phyloP scores from a whole-genome alignment of 2,888 invertebrate species.

The Aromia moschata region DNA sequence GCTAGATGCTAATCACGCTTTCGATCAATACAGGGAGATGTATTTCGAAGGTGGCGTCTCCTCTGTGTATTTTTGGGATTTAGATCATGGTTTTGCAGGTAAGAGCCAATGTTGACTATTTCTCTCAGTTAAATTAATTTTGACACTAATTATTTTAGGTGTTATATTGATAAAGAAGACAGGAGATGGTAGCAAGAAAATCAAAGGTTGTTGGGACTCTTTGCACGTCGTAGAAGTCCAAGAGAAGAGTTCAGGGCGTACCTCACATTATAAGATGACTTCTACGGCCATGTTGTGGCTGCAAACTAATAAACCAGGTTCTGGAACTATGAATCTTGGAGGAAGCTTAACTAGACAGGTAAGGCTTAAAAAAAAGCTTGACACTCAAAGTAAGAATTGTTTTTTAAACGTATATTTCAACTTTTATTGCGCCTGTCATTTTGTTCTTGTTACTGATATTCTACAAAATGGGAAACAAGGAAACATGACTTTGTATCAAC shows the following conservation, averaged over 20 bases:
- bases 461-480: no score
- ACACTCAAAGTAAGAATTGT: no score
- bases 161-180: constrained; percentile 99
- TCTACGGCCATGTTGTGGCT: constrained; percentile 99
- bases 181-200: constrained; percentile 97
- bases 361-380: no score
- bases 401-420: no score
- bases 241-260: constrained; percentile 92
- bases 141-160: constrained; percentile 68
- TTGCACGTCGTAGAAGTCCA: constrained; percentile 99
- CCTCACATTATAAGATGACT: constrained; percentile 97
- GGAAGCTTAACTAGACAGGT: constrained; percentile 98
- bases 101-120: neutral
- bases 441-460: no score
- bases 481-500: no score
- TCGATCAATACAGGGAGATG: constrained; percentile 98
- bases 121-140: neutral
- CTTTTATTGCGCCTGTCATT: no score
- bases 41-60: constrained; percentile 99
- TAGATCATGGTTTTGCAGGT: constrained; percentile 96
- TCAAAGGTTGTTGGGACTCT: constrained; percentile 99
- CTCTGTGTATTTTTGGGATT: constrained; percentile 99
- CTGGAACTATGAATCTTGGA: constrained; percentile 99
- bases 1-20: constrained; percentile 97
- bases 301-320: constrained; percentile 95